Evolutionary conservation across 2,113 vertebrate genomes (phyloP), one percentile per base, ranked within the genome.

Genomic region (Prochilodus magdalenae): DNA sequence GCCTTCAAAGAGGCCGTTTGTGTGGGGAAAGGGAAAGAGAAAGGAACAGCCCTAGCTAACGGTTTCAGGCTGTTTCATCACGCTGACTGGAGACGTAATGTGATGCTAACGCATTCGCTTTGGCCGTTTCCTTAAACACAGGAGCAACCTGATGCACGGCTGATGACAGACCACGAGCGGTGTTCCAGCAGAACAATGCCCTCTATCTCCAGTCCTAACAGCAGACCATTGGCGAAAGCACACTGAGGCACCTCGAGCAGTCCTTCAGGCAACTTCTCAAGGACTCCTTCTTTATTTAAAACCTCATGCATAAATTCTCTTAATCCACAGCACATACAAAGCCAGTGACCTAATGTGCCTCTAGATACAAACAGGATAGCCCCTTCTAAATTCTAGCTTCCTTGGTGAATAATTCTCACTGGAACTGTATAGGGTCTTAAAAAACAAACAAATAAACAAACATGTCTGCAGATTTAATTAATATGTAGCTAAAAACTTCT

Each of bases 21-120:
- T 49, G 66, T 27, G 57, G 51, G 27, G 57, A 75, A 26, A 36
- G 59, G 66, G 53, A 69, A 18, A 44, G 51, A 75, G 29, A 24
- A 53, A 65, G 13, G 40, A 60, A 24, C 11, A 16, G 29, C 14
- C 14, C 33, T 7, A 16, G 74, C 72, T 73, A 27, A 73, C 20
- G 20, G 36, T 86, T 87, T 87, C 85, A 81, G 13, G 44, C 74
- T 24, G 66, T 85, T 88, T 82, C 71, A 86, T 87, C 82, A 85
- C 60, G 20, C 27, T 51, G 20, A 49, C n/a, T 79, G 11, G 77
- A 79, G 62, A 29, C 62, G 30, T 67, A 74, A 74, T 67, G 26
- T 29, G 59, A 63, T 63, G 71, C 66, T 51, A 59, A 73, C 36
- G 60, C n/a, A 30, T 12, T 77, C 20, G 30, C n/a, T 77, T 81